Percentiles rank a stretch among this genome's conserved stretches.
Evolutionary conservation across 2,888 invertebrate genomes (phyloP).

Genomic region (Piscicola geometra): DNA sequence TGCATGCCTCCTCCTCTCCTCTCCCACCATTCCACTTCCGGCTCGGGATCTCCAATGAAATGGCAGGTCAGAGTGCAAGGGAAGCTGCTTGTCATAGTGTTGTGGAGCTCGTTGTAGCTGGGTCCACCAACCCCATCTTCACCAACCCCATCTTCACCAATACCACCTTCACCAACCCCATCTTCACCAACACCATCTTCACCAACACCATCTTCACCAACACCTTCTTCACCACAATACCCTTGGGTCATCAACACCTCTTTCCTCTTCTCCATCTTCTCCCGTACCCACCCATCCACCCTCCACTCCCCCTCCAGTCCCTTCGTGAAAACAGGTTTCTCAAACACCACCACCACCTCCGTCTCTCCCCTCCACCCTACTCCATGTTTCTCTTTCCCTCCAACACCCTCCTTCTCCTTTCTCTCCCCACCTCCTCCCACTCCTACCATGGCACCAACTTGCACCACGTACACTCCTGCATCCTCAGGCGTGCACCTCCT

Average conservation of each 20-base stretch:
- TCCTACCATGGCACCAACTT: background rate
- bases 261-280: background rate
- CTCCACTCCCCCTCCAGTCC: background rate
- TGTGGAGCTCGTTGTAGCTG: too few relatives aligned
- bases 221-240: background rate
- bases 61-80: background rate
- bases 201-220: background rate
- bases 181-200: background rate
- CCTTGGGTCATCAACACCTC: background rate
- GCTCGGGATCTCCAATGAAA: background rate
- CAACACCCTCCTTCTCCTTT: background rate
- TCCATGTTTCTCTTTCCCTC: background rate
- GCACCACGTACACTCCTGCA: too few relatives aligned
- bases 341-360: background rate
- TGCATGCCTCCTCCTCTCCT: background rate
- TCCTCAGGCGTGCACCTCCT: too few relatives aligned
- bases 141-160: too few relatives aligned
- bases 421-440: background rate
- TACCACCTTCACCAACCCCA: too few relatives aligned
- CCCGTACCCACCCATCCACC: background rate
- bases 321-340: background rate
- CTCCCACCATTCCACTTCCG: conserved; percentile 5
- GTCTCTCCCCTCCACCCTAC: background rate
- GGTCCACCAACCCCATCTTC: background rate
- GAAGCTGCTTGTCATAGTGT: too few relatives aligned